A percentile compares a stretch with the other conserved stretches of the same genome.
phyloP scores from a whole-genome alignment of 2,113 vertebrate species.

The Corynorhinus townsendii region DNA sequence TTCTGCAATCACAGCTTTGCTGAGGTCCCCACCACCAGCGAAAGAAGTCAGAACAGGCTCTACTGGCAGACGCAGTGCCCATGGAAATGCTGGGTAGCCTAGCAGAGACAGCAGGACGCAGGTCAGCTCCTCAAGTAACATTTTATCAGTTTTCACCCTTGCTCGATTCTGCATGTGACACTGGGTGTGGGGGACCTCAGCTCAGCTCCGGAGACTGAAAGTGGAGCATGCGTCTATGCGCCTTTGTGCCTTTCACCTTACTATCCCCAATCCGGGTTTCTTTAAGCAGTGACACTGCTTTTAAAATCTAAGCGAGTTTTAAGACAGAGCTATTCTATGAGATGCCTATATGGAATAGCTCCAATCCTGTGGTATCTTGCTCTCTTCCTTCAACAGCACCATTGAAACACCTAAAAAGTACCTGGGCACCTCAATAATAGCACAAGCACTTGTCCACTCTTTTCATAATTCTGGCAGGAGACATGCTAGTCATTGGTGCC shows the following conservation, averaged over 20 bases:
- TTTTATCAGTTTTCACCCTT: background rate
- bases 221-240: background rate
- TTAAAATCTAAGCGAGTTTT: background rate
- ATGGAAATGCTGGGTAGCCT: background rate
- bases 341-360: background rate
- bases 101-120: background rate
- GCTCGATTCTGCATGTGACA: background rate
- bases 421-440: background rate
- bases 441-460: background rate
- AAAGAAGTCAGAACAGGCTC: background rate
- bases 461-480: background rate
- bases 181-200: background rate
- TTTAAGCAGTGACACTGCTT: background rate
- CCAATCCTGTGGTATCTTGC: background rate
- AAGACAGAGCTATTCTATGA: background rate
- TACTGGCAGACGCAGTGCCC: background rate
- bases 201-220: background rate
- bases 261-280: background rate
- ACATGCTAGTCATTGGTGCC: background rate
- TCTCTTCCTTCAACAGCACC: background rate
- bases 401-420: background rate
- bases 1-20: constrained; percentile 19
- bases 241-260: background rate
- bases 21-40: background rate
- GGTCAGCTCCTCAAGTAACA: background rate